phyloP scores from a whole-genome alignment of 2,113 vertebrate genomes.

The Rhadina sibilatrix region DNA sequence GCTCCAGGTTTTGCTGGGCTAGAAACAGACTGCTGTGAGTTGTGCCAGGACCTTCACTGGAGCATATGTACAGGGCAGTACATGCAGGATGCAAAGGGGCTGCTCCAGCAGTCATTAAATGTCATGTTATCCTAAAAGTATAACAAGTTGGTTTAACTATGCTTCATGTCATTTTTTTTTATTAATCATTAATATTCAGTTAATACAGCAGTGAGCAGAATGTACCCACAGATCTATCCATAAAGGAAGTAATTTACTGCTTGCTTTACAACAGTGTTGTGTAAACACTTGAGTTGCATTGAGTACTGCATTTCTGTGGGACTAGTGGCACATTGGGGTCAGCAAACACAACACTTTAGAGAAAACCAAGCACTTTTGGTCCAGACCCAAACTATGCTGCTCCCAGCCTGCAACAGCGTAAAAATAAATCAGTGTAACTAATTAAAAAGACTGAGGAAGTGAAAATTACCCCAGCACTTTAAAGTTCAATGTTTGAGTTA shows the following conservation, averaged over 20 bases:
- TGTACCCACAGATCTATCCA: neutral
- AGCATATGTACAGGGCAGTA: neutral
- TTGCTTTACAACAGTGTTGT: neutral
- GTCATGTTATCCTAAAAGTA: neutral
- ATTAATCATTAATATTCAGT: conserved; percentile 26
- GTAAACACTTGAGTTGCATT: neutral
- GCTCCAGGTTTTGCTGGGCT: neutral
- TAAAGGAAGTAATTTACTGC: conserved; percentile 39
- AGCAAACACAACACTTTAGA: neutral
- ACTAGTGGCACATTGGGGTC: neutral
- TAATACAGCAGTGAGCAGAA: neutral
- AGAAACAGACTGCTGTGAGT: neutral
- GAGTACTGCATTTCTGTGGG: neutral
- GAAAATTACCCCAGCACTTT: neutral
- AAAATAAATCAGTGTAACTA: neutral
- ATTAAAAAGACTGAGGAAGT: neutral
- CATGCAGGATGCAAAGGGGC: neutral
- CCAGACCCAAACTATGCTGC: neutral
- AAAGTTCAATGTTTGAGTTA: neutral
- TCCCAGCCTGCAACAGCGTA: neutral
- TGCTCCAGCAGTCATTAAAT: neutral
- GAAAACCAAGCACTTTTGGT: neutral
- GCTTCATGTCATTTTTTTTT: neutral
- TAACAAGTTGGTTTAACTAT: neutral
- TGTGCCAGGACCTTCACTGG: neutral